These are phyloP conservation scores for Drosophila mayaguana DNA, from an alignment of 2,888 invertebrate genomes.

Conservation along the genomic window DNA sequence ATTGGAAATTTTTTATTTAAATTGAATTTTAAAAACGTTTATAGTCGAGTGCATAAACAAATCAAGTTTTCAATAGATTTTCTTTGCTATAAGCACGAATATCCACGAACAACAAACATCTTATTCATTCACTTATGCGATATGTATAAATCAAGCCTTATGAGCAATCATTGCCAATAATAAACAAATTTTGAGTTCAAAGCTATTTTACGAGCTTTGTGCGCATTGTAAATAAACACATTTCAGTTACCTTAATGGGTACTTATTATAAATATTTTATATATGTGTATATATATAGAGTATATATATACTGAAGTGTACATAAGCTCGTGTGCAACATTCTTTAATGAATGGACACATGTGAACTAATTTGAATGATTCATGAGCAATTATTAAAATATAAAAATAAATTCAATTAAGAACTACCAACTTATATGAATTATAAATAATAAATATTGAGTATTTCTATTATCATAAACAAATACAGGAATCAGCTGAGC, in stretches of 20 bases:
- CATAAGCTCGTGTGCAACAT: conserved; percentile 11
- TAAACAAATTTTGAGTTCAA: conserved; percentile 43
- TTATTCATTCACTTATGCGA: conserved; percentile 11
- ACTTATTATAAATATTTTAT: conserved; percentile 15
- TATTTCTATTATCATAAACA: too few species aligned
- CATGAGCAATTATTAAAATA: not conserved
- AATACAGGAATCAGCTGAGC: too few species aligned
- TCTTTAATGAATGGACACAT: conserved; percentile 22
- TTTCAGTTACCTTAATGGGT: conserved; percentile 7
- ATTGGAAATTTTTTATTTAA: not conserved
- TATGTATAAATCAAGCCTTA: conserved; percentile 1
- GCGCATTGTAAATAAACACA: conserved; percentile 43
- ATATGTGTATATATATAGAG: not conserved
- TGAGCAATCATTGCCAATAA: conserved; percentile 32
- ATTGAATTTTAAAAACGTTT: not conserved
- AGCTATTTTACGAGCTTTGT: conserved; percentile 31
- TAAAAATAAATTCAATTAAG: too few species aligned
- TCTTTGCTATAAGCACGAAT: not conserved
- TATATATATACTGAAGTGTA: not conserved
- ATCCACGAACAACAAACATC: not conserved
- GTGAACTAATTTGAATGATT: conserved; percentile 4
- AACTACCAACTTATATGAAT: too few species aligned
- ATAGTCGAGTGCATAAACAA: not conserved
- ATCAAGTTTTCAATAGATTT: conserved; percentile 1
- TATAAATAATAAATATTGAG: too few species aligned